Base-by-base conservation (phyloP, 2,113 vertebrate species). In the Phalacrocorax brasilianus region DNA sequence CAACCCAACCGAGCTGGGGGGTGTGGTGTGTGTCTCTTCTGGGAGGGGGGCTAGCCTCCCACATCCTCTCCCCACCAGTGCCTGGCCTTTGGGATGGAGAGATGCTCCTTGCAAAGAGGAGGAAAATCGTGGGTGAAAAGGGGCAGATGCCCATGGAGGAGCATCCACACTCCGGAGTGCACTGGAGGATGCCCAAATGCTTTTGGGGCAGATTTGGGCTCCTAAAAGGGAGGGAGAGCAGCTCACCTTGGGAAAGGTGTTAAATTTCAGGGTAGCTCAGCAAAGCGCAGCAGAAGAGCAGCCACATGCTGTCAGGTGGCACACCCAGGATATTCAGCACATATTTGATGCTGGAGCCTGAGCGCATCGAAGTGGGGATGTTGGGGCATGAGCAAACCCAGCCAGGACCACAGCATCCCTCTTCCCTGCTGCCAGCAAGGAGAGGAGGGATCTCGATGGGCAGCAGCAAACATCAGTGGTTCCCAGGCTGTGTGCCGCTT, bases 121-220 rank as follows among this genome's bases (percentile, higher is more conserved):
- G 32, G 58, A 14, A 35, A 86, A 26, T 0, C 14, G 49, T 0
- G 14, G 27, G 9, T 2, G 30, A 70, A 13, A 49, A 70, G 45
- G 24, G 2, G 33, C 12, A 19, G 61, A 6, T 0, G 12, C 11
- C 12, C 38, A 40, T 4, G 14, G 30, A 77, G 49, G 23, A 13
- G 2, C 3, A 16, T 10, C 44, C 0, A 3, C 4, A 26, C 18
- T 13, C 30, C 1, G 8, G 22, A 58, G 42, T 0, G 1, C 12
- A 19, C 32, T 22, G n/a, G 15, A 53, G 28, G 45, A 55, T 6
- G 45, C 28, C 19, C 9, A 18, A 42, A 58, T 1, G 9, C 5
- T 67, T 75, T 3, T 9, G 42, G 18, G 24, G 16, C 19, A 21
- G 9, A 7, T n/a, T 21, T 11, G 28, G 28, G 6, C 45, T 62